Conservation (phyloP, 2,888 invertebrate species). For the Drosophila sordidula region DNA sequence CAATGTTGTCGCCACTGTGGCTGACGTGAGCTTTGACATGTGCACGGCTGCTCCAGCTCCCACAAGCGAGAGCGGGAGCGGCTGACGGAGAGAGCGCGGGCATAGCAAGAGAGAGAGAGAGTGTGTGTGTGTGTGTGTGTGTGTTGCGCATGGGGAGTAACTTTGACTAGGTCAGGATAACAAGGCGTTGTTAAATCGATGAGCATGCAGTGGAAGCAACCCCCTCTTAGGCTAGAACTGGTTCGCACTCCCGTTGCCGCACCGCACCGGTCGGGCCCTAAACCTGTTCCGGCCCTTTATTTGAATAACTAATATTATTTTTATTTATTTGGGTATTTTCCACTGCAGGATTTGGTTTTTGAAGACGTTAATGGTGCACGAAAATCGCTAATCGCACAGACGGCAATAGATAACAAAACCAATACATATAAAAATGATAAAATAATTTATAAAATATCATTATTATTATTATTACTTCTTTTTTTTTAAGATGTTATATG, state of each 20-base stretch:
- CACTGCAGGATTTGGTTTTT: conserved; percentile 36
- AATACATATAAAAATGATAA: too few relatives aligned
- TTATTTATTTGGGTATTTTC: conserved; percentile 73
- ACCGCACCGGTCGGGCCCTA: neutral
- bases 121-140: neutral
- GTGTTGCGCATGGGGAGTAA: conserved; percentile 41
- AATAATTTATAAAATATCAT: too few relatives aligned
- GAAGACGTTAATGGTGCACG: conserved; percentile 2
- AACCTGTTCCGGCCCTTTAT: neutral
- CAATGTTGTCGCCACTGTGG: conserved; percentile 28
- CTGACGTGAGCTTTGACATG: conserved; percentile 64
- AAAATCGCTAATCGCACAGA: neutral
- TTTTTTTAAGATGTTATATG: too few relatives aligned
- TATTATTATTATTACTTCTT: neutral
- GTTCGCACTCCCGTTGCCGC: neutral
- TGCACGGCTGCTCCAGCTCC: conserved; percentile 3
- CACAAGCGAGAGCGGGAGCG: neutral
- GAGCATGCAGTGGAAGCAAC: conserved; percentile 42
- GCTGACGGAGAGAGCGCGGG: neutral
- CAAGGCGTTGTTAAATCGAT: conserved; percentile 68
- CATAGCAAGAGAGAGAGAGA: neutral
- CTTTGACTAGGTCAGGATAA: conserved; percentile 76
- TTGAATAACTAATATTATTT: conserved; percentile 26
- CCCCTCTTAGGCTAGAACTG: conserved; percentile 8
- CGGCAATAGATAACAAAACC: neutral